Conservation (phyloP, 2,113 vertebrate genomes). For the Melanerpes formicivorus region DNA sequence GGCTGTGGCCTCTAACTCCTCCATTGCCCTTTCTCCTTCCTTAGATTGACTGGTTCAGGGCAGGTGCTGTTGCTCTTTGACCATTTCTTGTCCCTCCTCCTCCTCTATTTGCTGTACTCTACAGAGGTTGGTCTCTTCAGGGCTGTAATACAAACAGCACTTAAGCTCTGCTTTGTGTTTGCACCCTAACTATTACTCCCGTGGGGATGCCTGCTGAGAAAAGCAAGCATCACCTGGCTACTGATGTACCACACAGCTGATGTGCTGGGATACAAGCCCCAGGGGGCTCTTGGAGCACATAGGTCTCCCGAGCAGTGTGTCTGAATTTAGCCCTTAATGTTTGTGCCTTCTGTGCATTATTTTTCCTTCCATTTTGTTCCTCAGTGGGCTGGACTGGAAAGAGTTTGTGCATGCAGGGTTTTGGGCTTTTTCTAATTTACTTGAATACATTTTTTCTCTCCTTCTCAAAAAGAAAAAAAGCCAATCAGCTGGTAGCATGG, state of each 20-base stretch:
- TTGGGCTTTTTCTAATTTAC: background rate
- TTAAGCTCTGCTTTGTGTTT: slow-evolving; percentile 1
- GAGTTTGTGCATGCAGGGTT: background rate
- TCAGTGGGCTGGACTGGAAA: background rate
- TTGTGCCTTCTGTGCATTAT: background rate
- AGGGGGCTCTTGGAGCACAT: background rate
- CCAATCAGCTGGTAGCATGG: background rate
- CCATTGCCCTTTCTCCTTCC: rapidly evolving
- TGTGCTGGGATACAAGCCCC: background rate
- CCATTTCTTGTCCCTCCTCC: background rate
- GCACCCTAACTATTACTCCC: background rate
- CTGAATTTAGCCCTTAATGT: background rate
- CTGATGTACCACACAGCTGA: background rate
- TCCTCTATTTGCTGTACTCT: background rate
- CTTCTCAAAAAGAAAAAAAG: background rate
- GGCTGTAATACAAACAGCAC: background rate
- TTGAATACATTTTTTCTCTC: background rate
- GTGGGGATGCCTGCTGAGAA: background rate
- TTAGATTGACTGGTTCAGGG: background rate
- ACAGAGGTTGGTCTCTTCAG: background rate
- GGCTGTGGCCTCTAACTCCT: background rate
- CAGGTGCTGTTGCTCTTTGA: background rate
- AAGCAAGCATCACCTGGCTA: background rate
- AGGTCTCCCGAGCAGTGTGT: background rate
- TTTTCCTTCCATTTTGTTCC: background rate